Evolutionary conservation across 2,113 vertebrate genomes (phyloP).

Genomic region (Arvicanthis niloticus): DNA sequence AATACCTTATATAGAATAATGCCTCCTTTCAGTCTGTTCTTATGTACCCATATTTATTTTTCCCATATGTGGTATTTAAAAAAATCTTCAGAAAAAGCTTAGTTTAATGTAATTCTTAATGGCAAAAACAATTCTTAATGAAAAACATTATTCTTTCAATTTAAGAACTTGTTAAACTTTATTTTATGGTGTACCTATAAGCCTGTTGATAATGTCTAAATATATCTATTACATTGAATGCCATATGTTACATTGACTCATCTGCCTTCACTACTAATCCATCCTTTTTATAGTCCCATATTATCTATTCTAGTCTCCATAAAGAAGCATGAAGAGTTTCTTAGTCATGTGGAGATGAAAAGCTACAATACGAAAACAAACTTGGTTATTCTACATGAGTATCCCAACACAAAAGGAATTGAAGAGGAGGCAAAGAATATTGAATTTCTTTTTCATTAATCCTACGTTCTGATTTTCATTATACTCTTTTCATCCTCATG

Average conservation of each 20-base stretch:
- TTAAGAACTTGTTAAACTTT: not conserved
- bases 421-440: not conserved
- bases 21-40: not conserved
- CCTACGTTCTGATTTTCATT: constrained; percentile 54
- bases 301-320: not conserved
- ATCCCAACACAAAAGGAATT: constrained; percentile 23
- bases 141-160: not conserved
- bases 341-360: not conserved
- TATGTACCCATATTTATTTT: not conserved
- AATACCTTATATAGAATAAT: not conserved
- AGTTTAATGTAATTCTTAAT: not conserved
- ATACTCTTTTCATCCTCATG: constrained; percentile 29
- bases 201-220: not conserved
- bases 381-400: not conserved
- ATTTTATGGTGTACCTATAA: not conserved
- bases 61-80: not conserved
- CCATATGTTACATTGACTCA: not conserved
- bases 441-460: constrained; percentile 67
- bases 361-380: not conserved
- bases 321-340: not conserved
- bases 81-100: constrained; percentile 36
- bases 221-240: not conserved
- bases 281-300: not conserved
- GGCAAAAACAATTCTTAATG: not conserved
- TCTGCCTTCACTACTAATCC: not conserved